Evolutionary conservation across 2,797 vertebrate species (phyloP), one percentile per base, ranked within the genome.

Genomic region (Heterohyrax brucei): DNA sequence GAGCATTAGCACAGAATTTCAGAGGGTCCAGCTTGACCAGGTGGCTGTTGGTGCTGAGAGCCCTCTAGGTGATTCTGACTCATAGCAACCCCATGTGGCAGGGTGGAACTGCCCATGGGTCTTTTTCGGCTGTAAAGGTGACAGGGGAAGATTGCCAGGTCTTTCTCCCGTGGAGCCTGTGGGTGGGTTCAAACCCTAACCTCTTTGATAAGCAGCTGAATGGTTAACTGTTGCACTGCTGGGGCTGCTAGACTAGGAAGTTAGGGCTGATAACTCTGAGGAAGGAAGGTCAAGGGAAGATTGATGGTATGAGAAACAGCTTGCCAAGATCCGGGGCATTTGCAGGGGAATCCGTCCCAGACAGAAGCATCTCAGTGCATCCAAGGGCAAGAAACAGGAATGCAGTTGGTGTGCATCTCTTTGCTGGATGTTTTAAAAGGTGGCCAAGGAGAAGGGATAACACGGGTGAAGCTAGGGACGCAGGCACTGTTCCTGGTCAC

Each of bases 331-430:
- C 0, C 12, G 64, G 6, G 19, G 7, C 0, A 39, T 39, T 39
- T 3, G 39, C 39, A 39, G 39, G 39, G 39, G 39, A 39, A 39
- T 39, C 39, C 3, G 7, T 56, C 3, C 1, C 0, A 0, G 10
- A 48, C 0, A 1, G 19, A 22, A 39, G 44, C 4, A 0, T 16
- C 30, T 46, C 3, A 2, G 76, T 21, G n/a, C 4, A 7, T 0
- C 0, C 9, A 44, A 50, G 2, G 50, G 28, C 61, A 10, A 10
- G 39, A 24, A 4, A 44, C 0, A 2, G 39, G 21, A 5, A 4
- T 28, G 46, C 1, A 6, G 7, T 33, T 5, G 3, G 26, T 13
- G 33, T 8, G 9, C 39, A 22, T 19, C 70, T 56, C 28, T 79
- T 24, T 19, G 44, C 48, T 33, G 66, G 53, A 7, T 39, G 66